phyloP scores from a whole-genome alignment of 1,140 invertebrate genomes.

The Hyposmocoma kahamanoa region DNA sequence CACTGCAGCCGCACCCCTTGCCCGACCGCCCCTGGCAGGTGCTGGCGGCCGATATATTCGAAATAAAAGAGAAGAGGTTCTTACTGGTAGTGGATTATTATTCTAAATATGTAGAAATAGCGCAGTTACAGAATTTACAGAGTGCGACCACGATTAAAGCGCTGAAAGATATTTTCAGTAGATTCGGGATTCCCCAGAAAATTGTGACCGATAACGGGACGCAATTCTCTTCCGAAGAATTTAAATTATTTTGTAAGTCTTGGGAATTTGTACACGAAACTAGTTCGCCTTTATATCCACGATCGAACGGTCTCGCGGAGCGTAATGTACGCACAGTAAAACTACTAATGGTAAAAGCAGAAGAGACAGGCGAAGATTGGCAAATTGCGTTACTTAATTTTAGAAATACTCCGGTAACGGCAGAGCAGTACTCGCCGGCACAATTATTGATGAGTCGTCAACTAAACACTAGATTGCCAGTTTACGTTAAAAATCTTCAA shows the following conservation, averaged over 20 bases:
- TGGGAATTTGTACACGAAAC: slow-evolving; percentile 48
- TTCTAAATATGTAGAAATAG: slow-evolving; percentile 17
- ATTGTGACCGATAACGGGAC: slow-evolving; percentile 45
- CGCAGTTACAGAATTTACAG: slow-evolving; percentile 2
- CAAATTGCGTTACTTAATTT: no score
- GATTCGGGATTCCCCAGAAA: slow-evolving; percentile 38
- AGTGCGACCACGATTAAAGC: not conserved
- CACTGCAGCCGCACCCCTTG: not conserved
- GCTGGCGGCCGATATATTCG: slow-evolving; percentile 7
- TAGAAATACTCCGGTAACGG: not conserved
- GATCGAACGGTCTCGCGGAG: slow-evolving; percentile 44
- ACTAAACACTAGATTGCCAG: slow-evolving; percentile 4
- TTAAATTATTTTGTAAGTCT: slow-evolving; percentile 39
- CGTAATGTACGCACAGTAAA: slow-evolving; percentile 34
- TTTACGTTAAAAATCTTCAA: no score
- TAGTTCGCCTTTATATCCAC: slow-evolving; percentile 44
- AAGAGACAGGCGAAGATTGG: no score
- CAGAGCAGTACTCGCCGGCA: slow-evolving; percentile 6
- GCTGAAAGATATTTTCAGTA: slow-evolving; percentile 6
- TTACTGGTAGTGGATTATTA: slow-evolving; percentile 24
- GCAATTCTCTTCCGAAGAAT: slow-evolving; percentile 22
- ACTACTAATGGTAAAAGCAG: no score
- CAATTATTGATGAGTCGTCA: slow-evolving; percentile 7
- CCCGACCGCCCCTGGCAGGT: not conserved
- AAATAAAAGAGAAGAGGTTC: slow-evolving; percentile 14